These are phyloP conservation scores for Myotis pilosus DNA, from an alignment of 2,797 vertebrate species.

Conservation along the genomic window DNA sequence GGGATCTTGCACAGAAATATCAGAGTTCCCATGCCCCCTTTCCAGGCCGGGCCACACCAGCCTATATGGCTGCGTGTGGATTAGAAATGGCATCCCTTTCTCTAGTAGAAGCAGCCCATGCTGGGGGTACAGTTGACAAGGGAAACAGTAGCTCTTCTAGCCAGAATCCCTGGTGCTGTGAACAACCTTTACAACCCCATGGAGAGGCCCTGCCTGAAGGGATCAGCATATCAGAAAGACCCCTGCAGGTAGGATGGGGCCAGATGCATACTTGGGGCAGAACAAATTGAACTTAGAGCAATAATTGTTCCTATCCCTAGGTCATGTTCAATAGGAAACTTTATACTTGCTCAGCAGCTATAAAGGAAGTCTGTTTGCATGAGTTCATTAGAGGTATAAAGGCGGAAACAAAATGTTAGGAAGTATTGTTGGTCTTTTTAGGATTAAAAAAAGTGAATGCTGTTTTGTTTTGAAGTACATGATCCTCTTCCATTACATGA, in stretches of 20 bases:
- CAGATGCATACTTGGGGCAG: background rate
- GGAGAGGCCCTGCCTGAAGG: background rate
- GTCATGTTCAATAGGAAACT: background rate
- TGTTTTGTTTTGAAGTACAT: constrained; percentile 21
- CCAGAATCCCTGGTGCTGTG: background rate
- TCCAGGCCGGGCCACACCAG: background rate
- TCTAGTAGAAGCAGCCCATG: background rate
- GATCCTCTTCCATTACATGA: background rate
- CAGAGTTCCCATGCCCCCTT: rapidly evolving
- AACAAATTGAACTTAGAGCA: background rate
- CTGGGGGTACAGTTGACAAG: background rate
- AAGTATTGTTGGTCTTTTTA: background rate
- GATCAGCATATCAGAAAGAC: background rate
- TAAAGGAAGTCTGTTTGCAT: background rate
- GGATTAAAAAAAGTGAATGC: constrained; percentile 14
- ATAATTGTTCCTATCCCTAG: background rate
- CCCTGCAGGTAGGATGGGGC: background rate
- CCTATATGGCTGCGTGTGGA: background rate
- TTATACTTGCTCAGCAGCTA: background rate
- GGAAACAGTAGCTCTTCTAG: background rate
- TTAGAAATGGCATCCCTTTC: background rate
- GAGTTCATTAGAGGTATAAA: background rate
- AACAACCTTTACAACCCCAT: background rate
- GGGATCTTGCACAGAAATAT: background rate
- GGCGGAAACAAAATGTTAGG: background rate